Evolutionary conservation across 2,888 invertebrate species (phyloP).

Genomic region (Hirudinaria manillensis): DNA sequence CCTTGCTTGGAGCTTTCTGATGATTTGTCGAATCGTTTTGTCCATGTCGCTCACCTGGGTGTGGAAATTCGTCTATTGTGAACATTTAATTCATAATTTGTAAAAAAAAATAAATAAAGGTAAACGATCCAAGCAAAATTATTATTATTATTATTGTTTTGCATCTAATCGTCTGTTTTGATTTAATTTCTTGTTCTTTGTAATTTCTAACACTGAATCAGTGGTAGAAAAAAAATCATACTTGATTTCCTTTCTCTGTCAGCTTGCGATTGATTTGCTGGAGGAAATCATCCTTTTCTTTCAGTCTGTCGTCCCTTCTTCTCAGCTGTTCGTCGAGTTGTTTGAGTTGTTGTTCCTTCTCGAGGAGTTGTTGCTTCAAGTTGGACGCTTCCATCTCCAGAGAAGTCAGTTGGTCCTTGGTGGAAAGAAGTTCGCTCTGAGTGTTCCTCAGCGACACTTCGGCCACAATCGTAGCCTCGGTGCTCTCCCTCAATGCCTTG

Average conservation of each 20-base stretch:
- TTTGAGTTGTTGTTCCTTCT: slow-evolving; percentile 44
- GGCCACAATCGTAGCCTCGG: slow-evolving; percentile 11
- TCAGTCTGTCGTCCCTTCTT: slow-evolving; percentile 47
- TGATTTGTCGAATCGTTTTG: slow-evolving; percentile 43
- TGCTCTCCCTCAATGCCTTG: slow-evolving; percentile 30
- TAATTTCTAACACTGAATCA: too few species aligned
- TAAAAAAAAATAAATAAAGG: neutral
- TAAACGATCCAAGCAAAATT: neutral
- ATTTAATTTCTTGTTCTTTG: too few species aligned
- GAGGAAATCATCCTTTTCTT: slow-evolving; percentile 49
- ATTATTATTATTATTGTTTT: slow-evolving; percentile 16
- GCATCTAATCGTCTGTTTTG: neutral
- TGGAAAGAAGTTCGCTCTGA: neutral
- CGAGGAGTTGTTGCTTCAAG: slow-evolving; percentile 38
- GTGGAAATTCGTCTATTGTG: neutral
- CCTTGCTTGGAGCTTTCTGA: slow-evolving; percentile 34
- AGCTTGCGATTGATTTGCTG: slow-evolving; percentile 43
- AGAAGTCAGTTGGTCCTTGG: neutral
- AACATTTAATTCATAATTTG: neutral
- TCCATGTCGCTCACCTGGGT: slow-evolving; percentile 42
- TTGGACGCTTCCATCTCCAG: neutral
- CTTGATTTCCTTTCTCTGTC: slow-evolving; percentile 43
- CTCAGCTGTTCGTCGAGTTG: slow-evolving; percentile 45
- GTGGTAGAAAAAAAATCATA: neutral
- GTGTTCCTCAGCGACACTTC: slow-evolving; percentile 21